Evolutionary conservation across 2,888 invertebrate species (phyloP).

Genomic region (Pemphredon lugubris): DNA sequence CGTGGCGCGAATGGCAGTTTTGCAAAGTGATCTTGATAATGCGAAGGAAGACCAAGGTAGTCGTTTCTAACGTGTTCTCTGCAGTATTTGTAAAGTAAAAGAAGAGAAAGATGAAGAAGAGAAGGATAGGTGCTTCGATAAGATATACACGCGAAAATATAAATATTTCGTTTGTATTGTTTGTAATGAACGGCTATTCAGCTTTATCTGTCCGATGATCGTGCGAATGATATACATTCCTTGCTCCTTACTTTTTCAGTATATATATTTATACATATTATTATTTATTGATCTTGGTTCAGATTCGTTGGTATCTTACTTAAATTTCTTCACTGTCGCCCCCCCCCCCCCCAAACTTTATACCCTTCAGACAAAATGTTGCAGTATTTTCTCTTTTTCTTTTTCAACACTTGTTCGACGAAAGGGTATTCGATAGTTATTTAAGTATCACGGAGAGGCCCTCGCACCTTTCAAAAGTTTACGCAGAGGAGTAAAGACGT

Average conservation of each 20-base stretch:
- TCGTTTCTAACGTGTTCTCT: conserved; percentile 4
- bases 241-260: conserved; percentile 28
- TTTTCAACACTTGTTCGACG: too few relatives aligned
- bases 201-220: conserved; percentile 3
- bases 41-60: background rate
- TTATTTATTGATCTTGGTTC: conserved; percentile 3
- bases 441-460: background rate
- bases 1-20: background rate
- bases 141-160: conserved; percentile 14
- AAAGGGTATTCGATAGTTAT: background rate
- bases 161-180: conserved; percentile 18
- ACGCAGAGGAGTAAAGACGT: conserved; percentile 2
- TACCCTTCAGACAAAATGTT: conserved; percentile 61
- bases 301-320: conserved; percentile 12
- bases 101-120: too few relatives aligned
- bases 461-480: conserved; percentile 4
- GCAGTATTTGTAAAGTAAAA: conserved; percentile 41
- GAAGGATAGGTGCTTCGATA: conserved; percentile 35
- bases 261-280: conserved; percentile 6
- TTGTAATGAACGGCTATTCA: conserved; percentile 3
- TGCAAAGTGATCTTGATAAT: background rate
- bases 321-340: conserved; percentile 67
- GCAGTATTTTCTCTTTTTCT: conserved; percentile 64
- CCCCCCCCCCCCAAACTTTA: too few relatives aligned
- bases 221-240: conserved; percentile 63